A percentile compares a stretch with the other conserved stretches of the same genome.
phyloP scores from a whole-genome alignment of 2,797 vertebrate species.

The Sardinella longiceps region DNA sequence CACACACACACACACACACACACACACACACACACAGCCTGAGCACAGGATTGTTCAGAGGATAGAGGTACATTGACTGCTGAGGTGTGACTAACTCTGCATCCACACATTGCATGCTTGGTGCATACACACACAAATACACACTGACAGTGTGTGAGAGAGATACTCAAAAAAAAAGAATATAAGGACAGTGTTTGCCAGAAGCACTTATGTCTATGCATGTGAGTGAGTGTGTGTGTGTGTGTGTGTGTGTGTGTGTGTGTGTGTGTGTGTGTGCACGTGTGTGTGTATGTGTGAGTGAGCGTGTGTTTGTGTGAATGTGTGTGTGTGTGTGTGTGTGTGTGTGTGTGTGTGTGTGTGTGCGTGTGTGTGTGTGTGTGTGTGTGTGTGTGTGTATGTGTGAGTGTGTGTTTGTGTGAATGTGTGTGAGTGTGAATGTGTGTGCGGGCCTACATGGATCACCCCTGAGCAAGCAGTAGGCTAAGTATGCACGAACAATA shows the following conservation, averaged over 20 bases:
- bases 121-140: neutral
- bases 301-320: neutral
- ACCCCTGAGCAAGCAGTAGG: constrained; percentile 14
- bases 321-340: neutral
- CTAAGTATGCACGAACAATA: neutral
- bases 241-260: neutral
- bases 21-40: neutral
- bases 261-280: neutral
- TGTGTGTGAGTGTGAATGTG: neutral
- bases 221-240: neutral
- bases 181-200: constrained; percentile 7
- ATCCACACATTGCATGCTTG: neutral
- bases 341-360: neutral
- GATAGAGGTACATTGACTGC: neutral
- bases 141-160: neutral
- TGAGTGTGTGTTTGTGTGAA: neutral
- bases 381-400: constrained; percentile 19
- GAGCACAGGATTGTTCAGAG: neutral
- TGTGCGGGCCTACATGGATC: neutral
- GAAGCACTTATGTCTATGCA: neutral
- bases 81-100: neutral
- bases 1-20: constrained; percentile 6
- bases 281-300: neutral
- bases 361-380: neutral
- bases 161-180: neutral